phyloP scores from a whole-genome alignment of 2,888 invertebrate genomes.

The Aelia acuminata region DNA sequence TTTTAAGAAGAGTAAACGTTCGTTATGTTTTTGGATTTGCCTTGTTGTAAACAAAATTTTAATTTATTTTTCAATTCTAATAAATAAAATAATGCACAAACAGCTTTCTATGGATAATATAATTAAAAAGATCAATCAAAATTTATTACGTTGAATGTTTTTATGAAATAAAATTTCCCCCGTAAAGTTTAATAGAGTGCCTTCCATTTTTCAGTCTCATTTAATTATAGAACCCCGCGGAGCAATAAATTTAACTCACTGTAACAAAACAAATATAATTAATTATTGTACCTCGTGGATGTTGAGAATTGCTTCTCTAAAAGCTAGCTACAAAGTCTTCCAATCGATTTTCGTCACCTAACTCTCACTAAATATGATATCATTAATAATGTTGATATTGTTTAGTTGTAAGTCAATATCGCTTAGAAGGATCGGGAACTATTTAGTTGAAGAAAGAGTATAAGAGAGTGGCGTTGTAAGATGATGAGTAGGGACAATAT shows the following conservation, averaged over 20 bases:
- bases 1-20: too few species aligned
- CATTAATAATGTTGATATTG: not conserved
- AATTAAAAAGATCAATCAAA: too few species aligned
- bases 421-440: not conserved
- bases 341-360: too few species aligned
- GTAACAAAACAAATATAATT: constrained; percentile 8
- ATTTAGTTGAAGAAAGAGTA: not conserved
- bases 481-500: not conserved
- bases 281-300: not conserved
- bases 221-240: not conserved
- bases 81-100: too few species aligned
- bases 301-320: not conserved
- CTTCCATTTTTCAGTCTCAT: not conserved
- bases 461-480: not conserved
- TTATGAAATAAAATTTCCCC: not conserved
- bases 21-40: too few species aligned
- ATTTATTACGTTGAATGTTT: too few species aligned
- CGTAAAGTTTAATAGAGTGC: not conserved
- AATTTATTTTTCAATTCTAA: too few species aligned
- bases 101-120: too few species aligned
- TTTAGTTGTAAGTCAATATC: not conserved
- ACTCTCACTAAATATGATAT: too few species aligned
- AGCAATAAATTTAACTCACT: not conserved
- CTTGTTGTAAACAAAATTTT: too few species aligned
- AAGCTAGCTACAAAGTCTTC: too few species aligned